These are phyloP conservation scores for Cyprinus carpio DNA, from an alignment of 2,113 vertebrate genomes.

Conservation along the genomic window DNA sequence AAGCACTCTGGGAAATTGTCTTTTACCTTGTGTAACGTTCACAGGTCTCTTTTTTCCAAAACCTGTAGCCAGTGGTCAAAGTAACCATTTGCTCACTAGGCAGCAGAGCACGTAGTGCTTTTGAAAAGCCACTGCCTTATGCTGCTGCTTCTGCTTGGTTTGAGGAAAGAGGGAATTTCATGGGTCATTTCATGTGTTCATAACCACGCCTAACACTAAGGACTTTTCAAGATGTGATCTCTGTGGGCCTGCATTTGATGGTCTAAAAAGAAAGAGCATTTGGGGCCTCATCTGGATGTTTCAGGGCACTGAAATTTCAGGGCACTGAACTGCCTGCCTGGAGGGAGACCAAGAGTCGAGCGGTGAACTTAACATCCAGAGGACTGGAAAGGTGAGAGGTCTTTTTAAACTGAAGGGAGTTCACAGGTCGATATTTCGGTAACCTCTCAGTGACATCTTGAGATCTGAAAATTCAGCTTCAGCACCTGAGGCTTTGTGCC, in stretches of 20 bases:
- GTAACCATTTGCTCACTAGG: conserved; percentile 56
- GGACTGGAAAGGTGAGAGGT: conserved; percentile 1
- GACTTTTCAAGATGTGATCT: conserved; percentile 65
- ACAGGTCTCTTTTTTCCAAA: conserved; percentile 19
- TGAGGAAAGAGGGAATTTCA: conserved; percentile 54
- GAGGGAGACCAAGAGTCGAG: conserved; percentile 28
- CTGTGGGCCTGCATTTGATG: conserved; percentile 46
- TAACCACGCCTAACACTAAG: conserved; percentile 58
- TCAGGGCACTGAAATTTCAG: conserved; percentile 28
- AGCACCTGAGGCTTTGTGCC: neutral
- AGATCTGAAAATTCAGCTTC: neutral
- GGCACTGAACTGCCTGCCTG: neutral
- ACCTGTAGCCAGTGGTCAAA: conserved; percentile 53
- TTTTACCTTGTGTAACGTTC: conserved; percentile 51
- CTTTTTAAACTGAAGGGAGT: too few relatives aligned
- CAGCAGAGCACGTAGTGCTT: conserved; percentile 56
- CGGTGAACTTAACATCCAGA: neutral
- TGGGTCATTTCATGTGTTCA: conserved; percentile 57
- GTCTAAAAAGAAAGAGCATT: conserved; percentile 44
- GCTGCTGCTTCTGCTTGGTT: conserved; percentile 36
- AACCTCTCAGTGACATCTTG: neutral
- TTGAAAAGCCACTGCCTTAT: conserved; percentile 51
- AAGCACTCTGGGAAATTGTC: conserved; percentile 33
- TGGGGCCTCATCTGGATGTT: conserved; percentile 20
- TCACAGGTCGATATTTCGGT: neutral